Conservation (phyloP, 1,140 invertebrate species). For the roundworm (Caenorhabditis elegans) region DNA sequence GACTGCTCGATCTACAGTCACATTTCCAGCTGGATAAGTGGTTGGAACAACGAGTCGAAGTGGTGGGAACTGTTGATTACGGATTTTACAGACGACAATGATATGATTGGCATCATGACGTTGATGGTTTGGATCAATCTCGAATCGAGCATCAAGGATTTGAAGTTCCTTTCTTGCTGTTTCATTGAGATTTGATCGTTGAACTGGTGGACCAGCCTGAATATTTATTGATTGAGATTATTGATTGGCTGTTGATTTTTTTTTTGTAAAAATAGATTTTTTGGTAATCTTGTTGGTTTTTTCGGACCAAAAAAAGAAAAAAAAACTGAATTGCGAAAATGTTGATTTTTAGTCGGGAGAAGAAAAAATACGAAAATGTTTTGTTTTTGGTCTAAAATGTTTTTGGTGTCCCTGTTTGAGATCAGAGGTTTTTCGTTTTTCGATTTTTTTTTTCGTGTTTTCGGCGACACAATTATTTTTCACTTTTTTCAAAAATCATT, state of each 20-base stretch:
- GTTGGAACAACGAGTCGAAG: constrained; percentile 46
- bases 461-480: too few relatives aligned
- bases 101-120: constrained; percentile 1
- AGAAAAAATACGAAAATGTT: too few relatives aligned
- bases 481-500: too few relatives aligned
- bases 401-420: too few relatives aligned
- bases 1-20: constrained; percentile 35
- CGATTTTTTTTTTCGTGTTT: too few relatives aligned
- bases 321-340: too few relatives aligned
- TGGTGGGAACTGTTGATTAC: constrained; percentile 35
- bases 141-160: constrained; percentile 42
- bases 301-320: too few relatives aligned
- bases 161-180: constrained; percentile 36
- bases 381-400: too few relatives aligned
- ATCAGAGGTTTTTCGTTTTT: too few relatives aligned
- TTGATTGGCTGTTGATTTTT: too few relatives aligned
- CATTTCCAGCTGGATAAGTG: constrained; percentile 43
- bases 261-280: constrained; percentile 28
- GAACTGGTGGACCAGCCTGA: background rate
- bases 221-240: background rate
- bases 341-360: too few relatives aligned
- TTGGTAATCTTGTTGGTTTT: too few relatives aligned
- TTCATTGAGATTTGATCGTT: constrained; percentile 30
- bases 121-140: constrained; percentile 34
- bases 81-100: constrained; percentile 41